Conservation (phyloP, 2,113 vertebrate genomes). For the Myotis lucifugus region DNA sequence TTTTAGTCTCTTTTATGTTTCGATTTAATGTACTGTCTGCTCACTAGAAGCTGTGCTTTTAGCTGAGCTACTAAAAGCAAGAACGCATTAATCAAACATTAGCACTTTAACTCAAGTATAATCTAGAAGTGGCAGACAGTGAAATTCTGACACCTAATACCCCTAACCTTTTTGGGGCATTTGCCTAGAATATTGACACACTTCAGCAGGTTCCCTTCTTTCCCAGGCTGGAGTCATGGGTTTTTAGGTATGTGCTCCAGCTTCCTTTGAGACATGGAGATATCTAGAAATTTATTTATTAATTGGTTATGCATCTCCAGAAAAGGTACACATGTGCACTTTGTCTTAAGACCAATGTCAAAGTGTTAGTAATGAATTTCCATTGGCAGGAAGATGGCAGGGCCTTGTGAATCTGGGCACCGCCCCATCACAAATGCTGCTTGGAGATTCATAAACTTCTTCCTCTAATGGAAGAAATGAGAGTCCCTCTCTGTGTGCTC, state of each 20-base stretch:
- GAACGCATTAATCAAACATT: conserved; percentile 79
- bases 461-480: background rate
- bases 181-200: conserved; percentile 47
- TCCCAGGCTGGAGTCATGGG: background rate
- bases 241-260: background rate
- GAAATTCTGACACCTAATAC: conserved; percentile 75
- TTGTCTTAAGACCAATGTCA: background rate
- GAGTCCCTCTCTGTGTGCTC: background rate
- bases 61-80: conserved; percentile 77
- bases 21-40: conserved; percentile 76
- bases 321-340: background rate
- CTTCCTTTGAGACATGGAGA: background rate
- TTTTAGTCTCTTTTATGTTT: conserved; percentile 69
- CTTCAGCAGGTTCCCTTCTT: conserved; percentile 26
- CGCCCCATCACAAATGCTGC: background rate
- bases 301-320: background rate
- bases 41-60: conserved; percentile 77
- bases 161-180: conserved; percentile 52
- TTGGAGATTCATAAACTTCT: background rate
- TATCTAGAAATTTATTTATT: background rate
- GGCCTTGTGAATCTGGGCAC: background rate
- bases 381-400: background rate
- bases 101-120: conserved; percentile 71
- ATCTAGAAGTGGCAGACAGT: conserved; percentile 70
- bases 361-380: background rate